A percentile compares a stretch with the other conserved stretches of the same genome.
Conservation (phyloP, 2,113 vertebrate genomes). For the human region DNA sequence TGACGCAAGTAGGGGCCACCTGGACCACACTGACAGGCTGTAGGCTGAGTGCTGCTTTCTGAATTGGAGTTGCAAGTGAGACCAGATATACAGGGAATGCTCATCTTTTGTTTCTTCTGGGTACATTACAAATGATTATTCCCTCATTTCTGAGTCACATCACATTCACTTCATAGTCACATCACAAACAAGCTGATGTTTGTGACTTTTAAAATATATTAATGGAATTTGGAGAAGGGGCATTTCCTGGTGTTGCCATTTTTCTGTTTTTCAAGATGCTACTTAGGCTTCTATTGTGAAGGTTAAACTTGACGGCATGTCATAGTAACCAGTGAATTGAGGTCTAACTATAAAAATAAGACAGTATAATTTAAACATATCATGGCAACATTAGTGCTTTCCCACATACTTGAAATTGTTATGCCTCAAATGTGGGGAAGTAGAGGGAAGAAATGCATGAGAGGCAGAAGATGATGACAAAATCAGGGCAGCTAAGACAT, state of each 20-base stretch:
- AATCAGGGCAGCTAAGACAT: accelerated
- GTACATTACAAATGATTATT: background rate
- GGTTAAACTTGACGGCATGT: background rate
- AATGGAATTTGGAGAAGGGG: background rate
- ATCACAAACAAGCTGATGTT: no score
- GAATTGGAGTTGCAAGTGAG: background rate
- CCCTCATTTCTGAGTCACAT: background rate
- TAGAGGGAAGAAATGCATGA: background rate
- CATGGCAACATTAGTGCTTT: no score
- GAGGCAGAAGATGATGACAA: no score
- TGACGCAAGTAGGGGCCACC: no score
- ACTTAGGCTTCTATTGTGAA: background rate
- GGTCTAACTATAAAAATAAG: background rate
- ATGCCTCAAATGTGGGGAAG: background rate
- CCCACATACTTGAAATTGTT: no score
- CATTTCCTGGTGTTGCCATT: background rate
- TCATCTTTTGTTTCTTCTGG: background rate
- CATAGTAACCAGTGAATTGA: background rate
- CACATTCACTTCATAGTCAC: background rate
- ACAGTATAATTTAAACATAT: background rate
- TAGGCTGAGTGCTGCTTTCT: background rate
- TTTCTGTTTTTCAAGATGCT: background rate
- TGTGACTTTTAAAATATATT: background rate
- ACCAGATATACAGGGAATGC: accelerated
- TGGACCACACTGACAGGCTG: background rate